Conservation (phyloP, 2,113 vertebrate species). For the Gadus chalcogrammus region DNA sequence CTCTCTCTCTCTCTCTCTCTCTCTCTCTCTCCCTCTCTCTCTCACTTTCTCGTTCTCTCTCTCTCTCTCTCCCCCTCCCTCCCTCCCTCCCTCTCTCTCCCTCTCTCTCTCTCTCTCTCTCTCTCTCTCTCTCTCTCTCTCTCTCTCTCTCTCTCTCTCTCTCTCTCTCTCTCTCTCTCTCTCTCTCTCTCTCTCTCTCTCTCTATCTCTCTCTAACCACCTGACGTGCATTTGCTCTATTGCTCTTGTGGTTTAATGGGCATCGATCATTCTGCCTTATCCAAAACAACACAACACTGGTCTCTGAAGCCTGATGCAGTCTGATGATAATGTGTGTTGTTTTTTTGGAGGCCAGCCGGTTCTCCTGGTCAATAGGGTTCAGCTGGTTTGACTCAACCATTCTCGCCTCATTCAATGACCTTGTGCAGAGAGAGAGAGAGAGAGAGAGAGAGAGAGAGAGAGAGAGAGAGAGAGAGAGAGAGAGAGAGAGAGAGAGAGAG, state of each 20-base stretch:
- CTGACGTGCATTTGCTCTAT: neutral
- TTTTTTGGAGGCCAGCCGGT: neutral
- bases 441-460: conserved; percentile 54
- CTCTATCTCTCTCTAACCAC: conserved; percentile 11
- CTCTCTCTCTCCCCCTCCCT: no score
- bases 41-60: no score
- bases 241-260: neutral
- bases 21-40: no score
- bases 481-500: conserved; percentile 38
- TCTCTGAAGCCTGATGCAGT: no score
- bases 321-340: neutral
- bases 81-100: no score
- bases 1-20: no score
- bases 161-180: no score
- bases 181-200: conserved; percentile 8
- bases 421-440: conserved; percentile 48
- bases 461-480: conserved; percentile 56
- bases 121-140: no score
- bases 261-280: no score
- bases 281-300: no score
- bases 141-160: no score
- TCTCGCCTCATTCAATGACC: conserved; percentile 51
- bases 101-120: neutral
- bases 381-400: conserved; percentile 50
- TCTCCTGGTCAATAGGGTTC: conserved; percentile 5